Evolutionary conservation across 2,113 vertebrate species (phyloP), one percentile per base, ranked within the genome.

Genomic region (Merops nubicus): DNA sequence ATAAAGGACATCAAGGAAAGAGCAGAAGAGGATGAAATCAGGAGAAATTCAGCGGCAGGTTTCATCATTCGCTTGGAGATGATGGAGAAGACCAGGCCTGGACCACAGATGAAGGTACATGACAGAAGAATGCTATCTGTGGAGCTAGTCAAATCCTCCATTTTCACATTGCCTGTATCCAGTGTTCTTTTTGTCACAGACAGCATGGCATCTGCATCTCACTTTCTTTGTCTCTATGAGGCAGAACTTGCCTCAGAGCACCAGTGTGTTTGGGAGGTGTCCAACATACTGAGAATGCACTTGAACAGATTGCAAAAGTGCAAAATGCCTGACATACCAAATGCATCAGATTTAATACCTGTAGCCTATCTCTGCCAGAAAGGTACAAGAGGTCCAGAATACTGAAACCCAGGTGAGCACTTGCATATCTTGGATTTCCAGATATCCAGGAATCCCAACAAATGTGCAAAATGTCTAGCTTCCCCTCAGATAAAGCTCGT

Each of bases 71-170:
- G 25, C 31, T 31, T 76, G 45, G 38, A 65, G 79, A 43, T 26
- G 75, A 29, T 12, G 6, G 50, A 59, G 34, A 65, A 56, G 33
- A 20, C 21, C 59, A 63, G 33, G 48, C 40, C 28, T 33, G 78
- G 15, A 15, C 34, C 62, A 38, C 19, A n/a, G 43, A 45, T 0
- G 0, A 40, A 88, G 50, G 38, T 15, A 33, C 22, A 15, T 0
- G 0, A 17, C 19, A 63, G 56, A 56, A 75, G 50, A 73, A 9
- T 5, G 1, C 15, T 47, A 26, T 17, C 47, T 33, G 33, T 62
- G 54, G 29, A 17, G 17, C 7, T 12, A 13, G 15, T 23, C 25
- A 13, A 26, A 80, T 40, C 42, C 56, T 73, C 45, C 22, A 12
- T 43, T 48, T 53, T 38, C 59, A 42, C 47, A 25, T 54, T 9